A percentile compares a stretch with the other conserved stretches of the same genome.
Evolutionary conservation across 2,797 vertebrate genomes (phyloP).

Genomic region (Etheostoma nigrum): DNA sequence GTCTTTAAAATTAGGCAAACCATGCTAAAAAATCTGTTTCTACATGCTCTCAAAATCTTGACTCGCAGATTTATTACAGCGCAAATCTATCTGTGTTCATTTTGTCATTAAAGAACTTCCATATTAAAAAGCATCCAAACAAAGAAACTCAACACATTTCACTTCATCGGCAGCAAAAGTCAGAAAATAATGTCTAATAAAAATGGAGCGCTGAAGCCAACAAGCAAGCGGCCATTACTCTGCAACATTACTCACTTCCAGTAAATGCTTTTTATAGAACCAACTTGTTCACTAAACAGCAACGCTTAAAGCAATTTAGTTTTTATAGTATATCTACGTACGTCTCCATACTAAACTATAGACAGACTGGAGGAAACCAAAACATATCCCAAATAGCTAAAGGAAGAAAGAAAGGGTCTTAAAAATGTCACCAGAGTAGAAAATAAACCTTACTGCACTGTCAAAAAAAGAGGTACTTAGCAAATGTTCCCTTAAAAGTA

Average conservation of each 20-base stretch:
- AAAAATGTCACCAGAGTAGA: slow-evolving; percentile 51
- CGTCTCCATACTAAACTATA: slow-evolving; percentile 91
- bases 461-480: too few relatives aligned
- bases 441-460: slow-evolving; percentile 59
- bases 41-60: background rate
- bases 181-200: slow-evolving; percentile 12
- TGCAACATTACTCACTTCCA: slow-evolving; percentile 87
- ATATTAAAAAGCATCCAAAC: background rate
- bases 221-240: slow-evolving; percentile 91
- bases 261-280: slow-evolving; percentile 70
- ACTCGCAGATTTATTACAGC: background rate
- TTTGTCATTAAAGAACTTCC: slow-evolving; percentile 53
- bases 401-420: slow-evolving; percentile 26
- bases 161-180: slow-evolving; percentile 18
- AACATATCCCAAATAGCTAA: slow-evolving; percentile 19
- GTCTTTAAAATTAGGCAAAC: background rate
- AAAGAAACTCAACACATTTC: slow-evolving; percentile 28
- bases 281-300: slow-evolving; percentile 89
- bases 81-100: background rate
- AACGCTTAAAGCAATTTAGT: slow-evolving; percentile 84
- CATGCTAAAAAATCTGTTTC: background rate
- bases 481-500: too few relatives aligned
- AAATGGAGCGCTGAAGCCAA: slow-evolving; percentile 89
- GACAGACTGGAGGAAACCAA: slow-evolving; percentile 57
- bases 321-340: slow-evolving; percentile 93